These are phyloP conservation scores for Thera obeliscata DNA, from an alignment of 2,888 invertebrate species.

Conservation along the genomic window DNA sequence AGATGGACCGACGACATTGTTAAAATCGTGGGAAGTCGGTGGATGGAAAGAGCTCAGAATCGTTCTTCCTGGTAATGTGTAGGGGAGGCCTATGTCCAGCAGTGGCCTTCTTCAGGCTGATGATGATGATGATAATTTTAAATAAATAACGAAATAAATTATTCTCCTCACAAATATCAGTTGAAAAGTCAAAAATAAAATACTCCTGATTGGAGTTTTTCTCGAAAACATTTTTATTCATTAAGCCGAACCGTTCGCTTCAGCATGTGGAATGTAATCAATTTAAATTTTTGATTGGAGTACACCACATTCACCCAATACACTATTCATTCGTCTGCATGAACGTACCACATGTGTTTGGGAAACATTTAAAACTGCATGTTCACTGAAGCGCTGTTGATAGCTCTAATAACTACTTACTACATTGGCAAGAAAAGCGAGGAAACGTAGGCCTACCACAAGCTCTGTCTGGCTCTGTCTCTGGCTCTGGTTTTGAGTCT, in stretches of 20 bases:
- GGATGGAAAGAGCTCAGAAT: too few relatives aligned
- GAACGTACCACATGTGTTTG: constrained; percentile 39
- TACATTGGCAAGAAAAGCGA: too few relatives aligned
- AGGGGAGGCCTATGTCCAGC: too few relatives aligned
- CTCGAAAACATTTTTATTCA: constrained; percentile 37
- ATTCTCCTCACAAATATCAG: constrained; percentile 22
- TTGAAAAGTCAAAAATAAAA: constrained; percentile 30
- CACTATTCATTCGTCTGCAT: constrained; percentile 44
- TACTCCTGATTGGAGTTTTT: constrained; percentile 27
- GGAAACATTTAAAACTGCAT: constrained; percentile 5
- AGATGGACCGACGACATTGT: too few relatives aligned
- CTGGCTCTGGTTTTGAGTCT: too few relatives aligned
- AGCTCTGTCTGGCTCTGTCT: too few relatives aligned
- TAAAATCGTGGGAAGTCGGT: too few relatives aligned
- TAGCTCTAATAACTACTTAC: not conserved
- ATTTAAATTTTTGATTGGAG: constrained; percentile 57
- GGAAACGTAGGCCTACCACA: too few relatives aligned
- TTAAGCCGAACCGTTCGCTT: constrained; percentile 30
- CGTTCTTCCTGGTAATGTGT: too few relatives aligned
- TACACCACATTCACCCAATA: constrained; percentile 39
- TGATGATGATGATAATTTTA: not conserved
- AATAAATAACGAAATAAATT: constrained; percentile 18
- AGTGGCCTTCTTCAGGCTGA: too few relatives aligned
- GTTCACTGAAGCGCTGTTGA: not conserved
- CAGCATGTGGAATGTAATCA: constrained; percentile 50